Evolutionary conservation across 2,113 vertebrate species (phyloP).

Genomic region (Brachypteracias leptosomus): DNA sequence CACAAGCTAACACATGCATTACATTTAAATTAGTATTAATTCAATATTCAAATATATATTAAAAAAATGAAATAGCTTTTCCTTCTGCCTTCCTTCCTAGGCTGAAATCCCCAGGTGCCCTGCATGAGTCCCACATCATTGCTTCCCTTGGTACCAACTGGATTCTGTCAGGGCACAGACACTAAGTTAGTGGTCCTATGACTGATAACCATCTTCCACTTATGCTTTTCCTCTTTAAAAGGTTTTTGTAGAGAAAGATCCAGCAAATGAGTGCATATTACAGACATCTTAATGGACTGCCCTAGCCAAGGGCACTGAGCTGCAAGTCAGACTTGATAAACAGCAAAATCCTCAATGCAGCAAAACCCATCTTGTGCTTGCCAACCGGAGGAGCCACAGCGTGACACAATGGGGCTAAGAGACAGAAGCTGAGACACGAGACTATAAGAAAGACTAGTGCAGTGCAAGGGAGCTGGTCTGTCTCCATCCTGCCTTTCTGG

Average conservation of each 20-base stretch:
- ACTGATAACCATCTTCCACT: neutral
- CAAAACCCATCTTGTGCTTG: accelerated
- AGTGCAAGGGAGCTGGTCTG: accelerated
- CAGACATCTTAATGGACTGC: neutral
- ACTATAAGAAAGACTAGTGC: neutral
- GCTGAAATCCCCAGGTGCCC: neutral
- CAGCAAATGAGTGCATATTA: neutral
- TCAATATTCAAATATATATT: neutral
- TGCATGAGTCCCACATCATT: neutral
- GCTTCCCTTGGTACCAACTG: neutral
- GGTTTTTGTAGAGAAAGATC: neutral
- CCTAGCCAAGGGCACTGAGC: neutral
- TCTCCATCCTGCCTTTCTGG: neutral
- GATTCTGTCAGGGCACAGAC: neutral
- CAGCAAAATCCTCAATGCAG: neutral
- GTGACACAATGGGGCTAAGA: no score
- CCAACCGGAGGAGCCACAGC: accelerated
- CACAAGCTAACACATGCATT: neutral
- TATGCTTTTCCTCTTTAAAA: neutral
- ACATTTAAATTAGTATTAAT: neutral
- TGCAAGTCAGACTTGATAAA: neutral
- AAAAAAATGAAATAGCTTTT: neutral
- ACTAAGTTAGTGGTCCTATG: neutral
- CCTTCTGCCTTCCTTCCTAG: neutral
- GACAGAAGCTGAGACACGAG: accelerated